A percentile compares a stretch with the other conserved stretches of the same genome.
Evolutionary conservation across 2,888 invertebrate species (phyloP).

Genomic region (Smittia aterrima): DNA sequence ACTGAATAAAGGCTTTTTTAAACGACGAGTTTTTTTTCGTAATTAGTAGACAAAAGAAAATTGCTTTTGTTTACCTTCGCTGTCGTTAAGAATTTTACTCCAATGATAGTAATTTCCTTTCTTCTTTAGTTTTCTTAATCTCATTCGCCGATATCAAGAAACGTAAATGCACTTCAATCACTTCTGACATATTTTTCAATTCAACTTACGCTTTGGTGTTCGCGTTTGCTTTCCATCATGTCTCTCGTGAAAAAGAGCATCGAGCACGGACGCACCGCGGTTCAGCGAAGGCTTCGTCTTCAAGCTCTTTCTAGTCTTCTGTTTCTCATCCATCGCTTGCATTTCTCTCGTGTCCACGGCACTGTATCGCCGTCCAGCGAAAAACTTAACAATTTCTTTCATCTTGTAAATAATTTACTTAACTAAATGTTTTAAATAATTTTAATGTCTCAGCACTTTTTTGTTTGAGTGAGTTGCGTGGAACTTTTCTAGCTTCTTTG

Average conservation of each 20-base stretch:
- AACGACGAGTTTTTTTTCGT: no score
- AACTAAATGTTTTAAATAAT: not conserved
- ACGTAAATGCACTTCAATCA: no score
- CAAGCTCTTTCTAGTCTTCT: slow-evolving; percentile 49
- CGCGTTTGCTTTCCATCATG: slow-evolving; percentile 50
- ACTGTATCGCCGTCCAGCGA: slow-evolving; percentile 58
- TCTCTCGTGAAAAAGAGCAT: slow-evolving; percentile 54
- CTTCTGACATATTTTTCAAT: slow-evolving; percentile 9
- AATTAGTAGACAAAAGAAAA: no score
- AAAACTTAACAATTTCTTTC: slow-evolving; percentile 65
- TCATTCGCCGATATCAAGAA: not conserved
- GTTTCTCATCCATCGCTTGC: slow-evolving; percentile 39
- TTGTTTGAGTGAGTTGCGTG: not conserved
- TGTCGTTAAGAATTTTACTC: no score
- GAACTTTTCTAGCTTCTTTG: not conserved
- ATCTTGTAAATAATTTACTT: slow-evolving; percentile 50
- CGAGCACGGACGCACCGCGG: slow-evolving; percentile 53
- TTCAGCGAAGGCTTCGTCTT: slow-evolving; percentile 53
- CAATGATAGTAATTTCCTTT: no score
- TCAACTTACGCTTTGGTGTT: slow-evolving; percentile 56
- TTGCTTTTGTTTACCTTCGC: no score
- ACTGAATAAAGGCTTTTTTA: no score
- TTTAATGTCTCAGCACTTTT: not conserved
- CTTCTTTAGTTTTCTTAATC: no score
- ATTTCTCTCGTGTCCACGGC: slow-evolving; percentile 55